These are phyloP conservation scores for Percina caprodes DNA, from an alignment of 2,113 vertebrate species.

Conservation along the genomic window DNA sequence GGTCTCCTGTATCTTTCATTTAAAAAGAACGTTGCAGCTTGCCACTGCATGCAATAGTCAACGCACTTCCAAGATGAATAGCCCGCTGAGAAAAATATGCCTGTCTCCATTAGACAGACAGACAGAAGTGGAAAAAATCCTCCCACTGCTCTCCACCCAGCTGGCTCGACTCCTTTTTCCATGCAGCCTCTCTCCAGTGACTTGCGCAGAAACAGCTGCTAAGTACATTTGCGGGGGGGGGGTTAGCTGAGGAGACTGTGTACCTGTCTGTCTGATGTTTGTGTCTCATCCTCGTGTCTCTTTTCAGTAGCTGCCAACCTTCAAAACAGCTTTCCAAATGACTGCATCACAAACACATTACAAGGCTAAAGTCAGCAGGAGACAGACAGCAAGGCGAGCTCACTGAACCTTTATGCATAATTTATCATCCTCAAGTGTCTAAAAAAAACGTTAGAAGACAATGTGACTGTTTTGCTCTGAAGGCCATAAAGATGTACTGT, in stretches of 20 bases:
- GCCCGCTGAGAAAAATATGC: slow-evolving; percentile 44
- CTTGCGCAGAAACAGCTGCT: slow-evolving; percentile 78
- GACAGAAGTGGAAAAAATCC: slow-evolving; percentile 72
- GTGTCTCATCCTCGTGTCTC: slow-evolving; percentile 38
- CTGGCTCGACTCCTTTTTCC: slow-evolving; percentile 77
- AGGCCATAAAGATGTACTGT: slow-evolving; percentile 14
- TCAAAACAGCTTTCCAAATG: slow-evolving; percentile 34
- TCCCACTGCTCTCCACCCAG: slow-evolving; percentile 70
- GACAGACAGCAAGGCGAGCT: neutral
- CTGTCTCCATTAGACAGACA: slow-evolving; percentile 59
- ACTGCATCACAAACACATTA: slow-evolving; percentile 39
- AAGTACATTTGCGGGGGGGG: slow-evolving; percentile 62
- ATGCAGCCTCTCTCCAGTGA: slow-evolving; percentile 61
- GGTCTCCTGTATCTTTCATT: neutral
- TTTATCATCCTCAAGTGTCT: slow-evolving; percentile 27
- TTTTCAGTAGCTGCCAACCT: slow-evolving; percentile 22
- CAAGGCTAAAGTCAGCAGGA: slow-evolving; percentile 17
- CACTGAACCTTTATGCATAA: slow-evolving; percentile 10
- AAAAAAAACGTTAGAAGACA: slow-evolving; percentile 34
- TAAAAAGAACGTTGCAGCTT: neutral
- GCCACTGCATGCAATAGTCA: slow-evolving; percentile 2
- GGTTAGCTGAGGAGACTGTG: slow-evolving; percentile 28
- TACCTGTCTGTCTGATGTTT: slow-evolving; percentile 68
- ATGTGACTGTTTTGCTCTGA: neutral
- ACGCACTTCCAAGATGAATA: slow-evolving; percentile 43